Conservation (phyloP, 2,797 vertebrate species). For the Zonotrichia albicollis region DNA sequence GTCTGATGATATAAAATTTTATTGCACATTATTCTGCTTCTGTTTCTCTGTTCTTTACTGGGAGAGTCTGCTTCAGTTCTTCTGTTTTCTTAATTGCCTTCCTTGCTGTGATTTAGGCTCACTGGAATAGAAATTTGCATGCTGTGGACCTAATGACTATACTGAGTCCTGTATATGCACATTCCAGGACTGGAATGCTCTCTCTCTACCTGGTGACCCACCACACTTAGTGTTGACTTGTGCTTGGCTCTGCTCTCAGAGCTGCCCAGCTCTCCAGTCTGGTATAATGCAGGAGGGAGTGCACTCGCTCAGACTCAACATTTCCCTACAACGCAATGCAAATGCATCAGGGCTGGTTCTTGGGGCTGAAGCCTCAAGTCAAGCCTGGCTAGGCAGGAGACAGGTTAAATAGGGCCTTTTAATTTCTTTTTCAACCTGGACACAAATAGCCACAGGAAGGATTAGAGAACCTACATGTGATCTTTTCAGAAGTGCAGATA, state of each 20-base stretch:
- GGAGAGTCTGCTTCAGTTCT: not conserved
- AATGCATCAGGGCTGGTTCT: not conserved
- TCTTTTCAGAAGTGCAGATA: not conserved
- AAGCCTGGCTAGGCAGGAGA: not conserved
- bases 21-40: not conserved
- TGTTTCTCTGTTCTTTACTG: not conserved
- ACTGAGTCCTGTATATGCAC: not conserved
- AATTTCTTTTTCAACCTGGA: not conserved
- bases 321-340: not conserved
- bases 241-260: not conserved
- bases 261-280: not conserved
- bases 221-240: not conserved
- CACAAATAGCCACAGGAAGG: not conserved
- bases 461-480: not conserved
- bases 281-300: not conserved
- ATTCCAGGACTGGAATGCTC: not conserved
- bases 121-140: not conserved
- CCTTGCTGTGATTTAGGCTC: not conserved
- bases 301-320: not conserved
- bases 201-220: not conserved
- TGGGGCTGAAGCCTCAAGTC: not conserved
- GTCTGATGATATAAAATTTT: not conserved
- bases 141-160: not conserved
- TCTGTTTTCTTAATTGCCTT: not conserved
- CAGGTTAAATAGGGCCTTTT: not conserved